These are phyloP conservation scores for Chlorops oryzae DNA, from an alignment of 1,140 invertebrate genomes.

Conservation along the genomic window DNA sequence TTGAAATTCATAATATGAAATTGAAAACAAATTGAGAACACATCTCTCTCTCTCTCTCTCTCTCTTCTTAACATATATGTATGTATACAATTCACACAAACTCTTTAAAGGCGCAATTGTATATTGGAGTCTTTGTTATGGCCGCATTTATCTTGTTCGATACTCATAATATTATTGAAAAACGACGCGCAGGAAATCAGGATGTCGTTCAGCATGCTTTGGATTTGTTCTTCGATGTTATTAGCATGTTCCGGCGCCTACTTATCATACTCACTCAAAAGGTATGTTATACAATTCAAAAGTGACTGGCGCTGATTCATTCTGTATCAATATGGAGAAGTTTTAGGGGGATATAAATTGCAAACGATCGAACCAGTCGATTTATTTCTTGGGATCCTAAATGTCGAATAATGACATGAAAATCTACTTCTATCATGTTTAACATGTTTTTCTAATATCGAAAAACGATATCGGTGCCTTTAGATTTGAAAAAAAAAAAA, in stretches of 20 bases:
- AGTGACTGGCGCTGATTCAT: no score
- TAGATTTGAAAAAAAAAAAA: no score
- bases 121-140: conserved; percentile 82
- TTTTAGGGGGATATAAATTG: no score
- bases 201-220: conserved; percentile 88
- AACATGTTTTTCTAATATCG: no score
- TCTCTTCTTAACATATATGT: background rate
- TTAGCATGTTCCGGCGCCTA: conserved; percentile 83
- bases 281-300: conserved; percentile 52
- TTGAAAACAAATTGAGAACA: background rate
- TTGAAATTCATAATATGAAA: background rate
- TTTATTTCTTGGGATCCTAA: no score
- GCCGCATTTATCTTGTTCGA: conserved; percentile 93
- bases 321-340: no score
- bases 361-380: no score
- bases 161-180: conserved; percentile 93
- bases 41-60: no score
- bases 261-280: conserved; percentile 84
- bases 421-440: no score
- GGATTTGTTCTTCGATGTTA: conserved; percentile 87
- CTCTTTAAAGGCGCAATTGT: conserved; percentile 67
- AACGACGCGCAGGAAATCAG: conserved; percentile 78
- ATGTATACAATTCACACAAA: no score
- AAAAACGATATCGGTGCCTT: no score
- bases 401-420: no score